Base-by-base conservation (phyloP, 2,113 vertebrate genomes). In the Ptyas mucosa region DNA sequence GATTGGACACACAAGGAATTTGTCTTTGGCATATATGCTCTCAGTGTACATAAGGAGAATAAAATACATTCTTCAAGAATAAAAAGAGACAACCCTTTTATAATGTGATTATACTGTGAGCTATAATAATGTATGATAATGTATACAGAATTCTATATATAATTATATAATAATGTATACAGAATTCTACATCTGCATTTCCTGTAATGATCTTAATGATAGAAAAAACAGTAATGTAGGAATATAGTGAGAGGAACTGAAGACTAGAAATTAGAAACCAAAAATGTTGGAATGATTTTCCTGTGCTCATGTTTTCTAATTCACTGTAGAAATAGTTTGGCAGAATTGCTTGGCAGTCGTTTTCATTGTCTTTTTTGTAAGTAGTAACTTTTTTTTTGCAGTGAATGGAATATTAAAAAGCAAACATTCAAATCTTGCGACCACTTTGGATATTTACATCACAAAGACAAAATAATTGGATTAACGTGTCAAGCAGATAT, bases 381-480 rank as follows among this genome's bases (percentile, higher is more conserved):
- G 46, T 93, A 90, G 46, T 93, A 53, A 2, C 57, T 34, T 8
- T 51, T 91, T 93, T 29, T 86, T 51, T 86, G 94, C 91, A 92
- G 20, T 26, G 89, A 86, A 7, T 8, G 61, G 8, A 3, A 18
- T 94, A 94, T 94, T 8, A 49, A 57, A 54, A 75, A 34, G 26
- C 85, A 3, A 89, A 14, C 20, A 29, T 92, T 15, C 75, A 64
- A n/a, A 24, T 21, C 21, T 90, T 90, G 12, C 24, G 92, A 88
- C 26, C 0, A 0, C 6, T 18, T 61, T 3, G 5, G 3, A 15
- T 0, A 0, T 2, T 29, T 3, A 49, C 0, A 0, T 53, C 0
- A 0, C 4, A 85, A 58, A 64, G 12, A 88, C 8, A 94, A 94
- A 90, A 51, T 85, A 21, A 39, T 9, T 87, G 69, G 2, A 53